These are phyloP conservation scores for Stichodactyla helianthus DNA, from an alignment of 64 coral and sea anemone species.

Conservation along the genomic window DNA sequence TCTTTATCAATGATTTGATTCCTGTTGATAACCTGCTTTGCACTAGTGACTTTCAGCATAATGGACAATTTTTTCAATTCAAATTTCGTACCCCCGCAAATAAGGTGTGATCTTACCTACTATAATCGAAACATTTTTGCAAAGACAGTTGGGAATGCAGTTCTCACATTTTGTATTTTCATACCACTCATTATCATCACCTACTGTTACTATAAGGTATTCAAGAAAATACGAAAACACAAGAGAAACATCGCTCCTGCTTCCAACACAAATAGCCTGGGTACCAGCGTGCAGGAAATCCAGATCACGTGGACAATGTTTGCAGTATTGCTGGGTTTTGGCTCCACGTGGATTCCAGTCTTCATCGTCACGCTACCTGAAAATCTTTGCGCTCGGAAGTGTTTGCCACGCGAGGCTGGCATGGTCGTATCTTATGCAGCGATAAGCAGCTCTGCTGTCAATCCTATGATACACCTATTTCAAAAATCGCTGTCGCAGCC, in stretches of 20 bases:
- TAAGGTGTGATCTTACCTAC: no score
- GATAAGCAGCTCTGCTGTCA: no score
- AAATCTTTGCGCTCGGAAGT: no score
- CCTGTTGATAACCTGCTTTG: neutral
- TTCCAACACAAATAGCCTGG: neutral
- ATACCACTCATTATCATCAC: neutral
- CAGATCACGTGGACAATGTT: slow-evolving; percentile 8
- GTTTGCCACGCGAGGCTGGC: neutral
- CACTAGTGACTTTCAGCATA: no score
- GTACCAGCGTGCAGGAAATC: neutral
- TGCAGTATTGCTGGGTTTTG: neutral
- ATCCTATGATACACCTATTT: no score
- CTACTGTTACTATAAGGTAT: neutral
- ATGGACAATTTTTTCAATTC: no score
- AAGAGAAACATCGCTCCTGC: neutral
- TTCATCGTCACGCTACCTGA: neutral
- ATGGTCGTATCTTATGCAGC: neutral
- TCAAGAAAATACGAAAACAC: slow-evolving; percentile 6
- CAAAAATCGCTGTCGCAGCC: no score
- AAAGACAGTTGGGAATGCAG: neutral
- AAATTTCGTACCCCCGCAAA: no score
- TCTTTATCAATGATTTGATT: neutral
- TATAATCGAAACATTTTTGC: neutral
- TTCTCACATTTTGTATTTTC: neutral
- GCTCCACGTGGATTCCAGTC: neutral